These are phyloP conservation scores for Equus quagga DNA, from an alignment of 2,113 vertebrate species.

Conservation along the genomic window DNA sequence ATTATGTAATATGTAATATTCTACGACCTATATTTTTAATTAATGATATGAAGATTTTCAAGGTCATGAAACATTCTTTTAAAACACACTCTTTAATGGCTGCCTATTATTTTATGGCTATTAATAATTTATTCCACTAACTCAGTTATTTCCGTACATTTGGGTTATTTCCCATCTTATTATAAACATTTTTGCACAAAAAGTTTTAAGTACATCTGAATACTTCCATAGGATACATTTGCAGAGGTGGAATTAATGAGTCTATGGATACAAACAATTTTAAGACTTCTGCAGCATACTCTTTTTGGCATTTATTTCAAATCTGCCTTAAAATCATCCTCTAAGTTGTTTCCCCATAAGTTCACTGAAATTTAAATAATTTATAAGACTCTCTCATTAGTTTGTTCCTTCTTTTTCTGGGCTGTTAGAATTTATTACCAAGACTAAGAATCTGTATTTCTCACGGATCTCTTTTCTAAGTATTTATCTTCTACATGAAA, in stretches of 20 bases:
- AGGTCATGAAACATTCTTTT: slow-evolving; percentile 32
- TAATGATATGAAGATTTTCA: slow-evolving; percentile 32
- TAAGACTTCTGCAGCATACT: background rate
- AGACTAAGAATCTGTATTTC: slow-evolving; percentile 47
- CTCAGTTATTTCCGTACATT: background rate
- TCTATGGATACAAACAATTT: slow-evolving; percentile 17
- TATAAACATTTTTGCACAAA: background rate
- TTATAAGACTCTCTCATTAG: background rate
- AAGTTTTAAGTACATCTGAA: slow-evolving; percentile 1
- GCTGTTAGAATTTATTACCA: slow-evolving; percentile 11
- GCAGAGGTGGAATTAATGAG: background rate
- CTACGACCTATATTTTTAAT: background rate
- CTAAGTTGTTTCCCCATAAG: background rate
- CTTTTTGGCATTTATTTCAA: slow-evolving; percentile 6
- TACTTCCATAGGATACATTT: background rate
- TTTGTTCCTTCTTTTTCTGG: background rate
- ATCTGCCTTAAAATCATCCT: slow-evolving; percentile 7
- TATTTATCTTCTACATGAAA: slow-evolving; percentile 22
- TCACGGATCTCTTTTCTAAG: slow-evolving; percentile 39
- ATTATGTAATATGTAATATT: background rate
- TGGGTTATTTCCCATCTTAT: background rate
- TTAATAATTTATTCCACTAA: slow-evolving; percentile 37
- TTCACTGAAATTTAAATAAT: slow-evolving; percentile 49
- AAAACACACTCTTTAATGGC: background rate
- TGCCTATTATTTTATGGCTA: background rate